phyloP scores from a whole-genome alignment of 2,797 vertebrate species.

The Crax fasciolata region DNA sequence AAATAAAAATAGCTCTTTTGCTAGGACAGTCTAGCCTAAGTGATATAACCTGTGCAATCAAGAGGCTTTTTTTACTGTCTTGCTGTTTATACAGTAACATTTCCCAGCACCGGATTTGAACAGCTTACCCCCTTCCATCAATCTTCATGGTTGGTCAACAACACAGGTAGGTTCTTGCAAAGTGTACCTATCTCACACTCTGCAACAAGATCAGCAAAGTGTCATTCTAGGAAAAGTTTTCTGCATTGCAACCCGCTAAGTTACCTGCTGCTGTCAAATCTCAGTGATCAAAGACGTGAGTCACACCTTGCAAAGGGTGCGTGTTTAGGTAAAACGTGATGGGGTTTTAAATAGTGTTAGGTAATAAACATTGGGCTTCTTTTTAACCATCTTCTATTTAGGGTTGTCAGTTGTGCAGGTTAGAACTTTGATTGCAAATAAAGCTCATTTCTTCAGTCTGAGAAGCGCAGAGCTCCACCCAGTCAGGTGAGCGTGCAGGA shows the following conservation, averaged over 20 bases:
- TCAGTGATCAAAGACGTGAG: neutral
- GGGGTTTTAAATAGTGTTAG: neutral
- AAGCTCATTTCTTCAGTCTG: constrained; percentile 1
- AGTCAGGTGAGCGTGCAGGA: neutral
- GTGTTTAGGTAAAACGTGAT: constrained; percentile 10
- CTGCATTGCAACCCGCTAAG: neutral
- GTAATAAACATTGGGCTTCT: neutral
- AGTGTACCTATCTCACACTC: neutral
- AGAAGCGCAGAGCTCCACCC: neutral
- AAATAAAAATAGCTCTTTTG: neutral
- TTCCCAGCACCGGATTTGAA: neutral
- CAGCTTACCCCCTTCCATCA: neutral
- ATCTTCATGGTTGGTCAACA: neutral
- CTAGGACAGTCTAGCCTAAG: neutral
- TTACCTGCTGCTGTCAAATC: neutral
- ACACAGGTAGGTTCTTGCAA: neutral
- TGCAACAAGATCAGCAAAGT: neutral
- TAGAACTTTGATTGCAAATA: neutral
- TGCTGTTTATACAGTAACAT: neutral
- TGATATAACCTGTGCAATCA: neutral
- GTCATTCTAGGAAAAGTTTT: neutral
- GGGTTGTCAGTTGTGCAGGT: neutral
- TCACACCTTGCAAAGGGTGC: neutral
- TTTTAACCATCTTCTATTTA: constrained; percentile 7
- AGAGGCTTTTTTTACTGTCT: neutral